Evolutionary conservation across 2,888 invertebrate species (phyloP), one percentile per base, ranked within the genome.

Genomic region (Nephrocerus scutellatus): DNA sequence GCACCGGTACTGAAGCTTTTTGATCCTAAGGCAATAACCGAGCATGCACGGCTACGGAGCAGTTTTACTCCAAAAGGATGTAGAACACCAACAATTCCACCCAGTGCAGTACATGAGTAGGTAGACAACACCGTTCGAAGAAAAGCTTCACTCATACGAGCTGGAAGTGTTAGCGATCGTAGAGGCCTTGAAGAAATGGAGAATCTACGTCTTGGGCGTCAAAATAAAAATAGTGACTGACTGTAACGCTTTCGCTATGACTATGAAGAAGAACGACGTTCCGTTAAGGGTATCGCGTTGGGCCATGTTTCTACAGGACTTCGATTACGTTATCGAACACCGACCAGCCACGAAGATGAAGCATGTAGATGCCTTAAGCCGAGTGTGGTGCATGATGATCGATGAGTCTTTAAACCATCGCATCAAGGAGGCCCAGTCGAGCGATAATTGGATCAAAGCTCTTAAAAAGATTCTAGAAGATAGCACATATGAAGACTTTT

Each of bases 91-190:
- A 12, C 13, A 21, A 9, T 39, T 52, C 15, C 55, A 54, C 18
- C 52, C 50, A 1, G 30, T 53, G 4, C 45, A 52, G 37, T 56
- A 45, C 23, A 45, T 47, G 36, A 56, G 55, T 16, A 37, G 43
- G 10, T 50, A 49, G 33, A 55, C 54, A 3, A 47, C 41, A 2
- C 30, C 37, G 1, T 35, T 30, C 2, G 54, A 56, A 31, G 42
- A 48, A 9, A 48, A 48, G 8, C 50, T 48, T 23, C 36, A 43
- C 15, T 53, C 52, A 10, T 54, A 57, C n/a, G 52, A 53, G 22
- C 28, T 55, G n/a, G 52, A 55, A 23, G 42, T 42, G 2, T 18
- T 53, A 4, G 54, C 54, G 1, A 46, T 57, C 18, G 36, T 53
- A 10, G 38, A 40, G 16, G 47, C 51, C 2, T 12, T 53, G 8